A percentile compares a stretch with the other conserved stretches of the same genome.
Conservation (phyloP, 2,797 vertebrate species). For the Rousettus madagascariensis region DNA sequence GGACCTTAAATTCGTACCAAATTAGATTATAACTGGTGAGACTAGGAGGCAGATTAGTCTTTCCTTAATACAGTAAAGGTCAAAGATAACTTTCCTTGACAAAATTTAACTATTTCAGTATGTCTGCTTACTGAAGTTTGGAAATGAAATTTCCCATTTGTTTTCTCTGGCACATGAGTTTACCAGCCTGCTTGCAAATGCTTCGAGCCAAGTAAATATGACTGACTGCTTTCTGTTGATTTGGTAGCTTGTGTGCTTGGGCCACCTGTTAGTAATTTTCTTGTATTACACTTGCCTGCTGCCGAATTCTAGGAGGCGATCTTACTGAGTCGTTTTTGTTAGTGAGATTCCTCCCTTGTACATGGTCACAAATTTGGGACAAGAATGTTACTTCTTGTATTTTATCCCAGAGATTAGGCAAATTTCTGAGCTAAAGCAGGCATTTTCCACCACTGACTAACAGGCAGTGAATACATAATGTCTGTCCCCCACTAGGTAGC, state of each 20-base stretch:
- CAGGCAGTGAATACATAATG: neutral
- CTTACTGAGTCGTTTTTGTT: conserved; percentile 29
- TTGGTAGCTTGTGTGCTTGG: conserved; percentile 32
- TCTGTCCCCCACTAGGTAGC: neutral
- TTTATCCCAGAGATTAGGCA: conserved; percentile 47
- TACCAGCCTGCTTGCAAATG: conserved; percentile 60
- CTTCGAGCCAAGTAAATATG: conserved; percentile 48
- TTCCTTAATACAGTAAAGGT: conserved; percentile 30
- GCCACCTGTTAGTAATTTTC: conserved; percentile 34
- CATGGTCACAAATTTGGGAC: neutral
- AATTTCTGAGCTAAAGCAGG: conserved; percentile 15
- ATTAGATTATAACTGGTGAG: conserved; percentile 31
- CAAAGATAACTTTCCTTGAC: conserved; percentile 22
- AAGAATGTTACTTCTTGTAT: conserved; percentile 13
- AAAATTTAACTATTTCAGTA: conserved; percentile 43
- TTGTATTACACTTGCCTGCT: conserved; percentile 36
- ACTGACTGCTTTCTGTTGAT: conserved; percentile 61
- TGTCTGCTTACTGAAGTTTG: conserved; percentile 40
- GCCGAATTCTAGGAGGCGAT: conserved; percentile 19
- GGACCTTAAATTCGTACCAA: conserved; percentile 41
- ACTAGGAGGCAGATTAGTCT: neutral
- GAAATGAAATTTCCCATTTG: conserved; percentile 71
- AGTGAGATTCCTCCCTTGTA: neutral
- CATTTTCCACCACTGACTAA: neutral
- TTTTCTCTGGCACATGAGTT: conserved; percentile 69